Percentiles rank a stretch among this genome's conserved stretches.
Evolutionary conservation across 92 coral and sea anemone species (phyloP).

Genomic region (Phenganax subtilis): DNA sequence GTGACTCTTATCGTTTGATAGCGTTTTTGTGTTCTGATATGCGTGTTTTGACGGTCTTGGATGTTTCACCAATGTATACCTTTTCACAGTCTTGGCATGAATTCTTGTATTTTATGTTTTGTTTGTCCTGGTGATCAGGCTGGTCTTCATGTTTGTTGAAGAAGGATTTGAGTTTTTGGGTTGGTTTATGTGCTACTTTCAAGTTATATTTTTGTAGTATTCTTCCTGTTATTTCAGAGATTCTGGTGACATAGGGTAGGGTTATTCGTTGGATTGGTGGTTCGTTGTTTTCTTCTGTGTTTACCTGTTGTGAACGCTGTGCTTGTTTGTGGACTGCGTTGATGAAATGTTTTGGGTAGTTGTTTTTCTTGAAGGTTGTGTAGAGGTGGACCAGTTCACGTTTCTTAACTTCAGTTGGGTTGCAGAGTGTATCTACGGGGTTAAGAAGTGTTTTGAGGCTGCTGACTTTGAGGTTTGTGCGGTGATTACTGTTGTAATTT

Average conservation of each 20-base stretch:
- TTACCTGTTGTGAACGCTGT: not conserved
- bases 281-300: not conserved
- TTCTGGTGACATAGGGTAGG: not conserved
- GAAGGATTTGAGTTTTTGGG: not conserved
- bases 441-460: conserved; percentile 12
- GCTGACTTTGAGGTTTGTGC: conserved; percentile 23
- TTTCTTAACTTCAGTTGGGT: not conserved
- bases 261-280: not conserved
- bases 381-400: not conserved
- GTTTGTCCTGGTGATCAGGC: not conserved
- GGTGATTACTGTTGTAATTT: conserved; percentile 33
- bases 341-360: not conserved
- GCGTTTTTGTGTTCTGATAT: conserved; percentile 39
- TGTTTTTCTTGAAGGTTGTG: not conserved
- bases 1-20: conserved; percentile 17
- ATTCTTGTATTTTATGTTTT: conserved; percentile 11
- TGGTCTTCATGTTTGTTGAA: not conserved
- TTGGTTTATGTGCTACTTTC: not conserved
- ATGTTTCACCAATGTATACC: conserved; percentile 28
- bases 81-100: conserved; percentile 20
- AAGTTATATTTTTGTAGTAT: not conserved
- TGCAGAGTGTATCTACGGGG: conserved; percentile 31
- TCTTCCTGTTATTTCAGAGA: not conserved
- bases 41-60: conserved; percentile 14
- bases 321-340: too few relatives aligned